Conservation (phyloP, 1,140 invertebrate species). For the Medauroidea extradentata region DNA sequence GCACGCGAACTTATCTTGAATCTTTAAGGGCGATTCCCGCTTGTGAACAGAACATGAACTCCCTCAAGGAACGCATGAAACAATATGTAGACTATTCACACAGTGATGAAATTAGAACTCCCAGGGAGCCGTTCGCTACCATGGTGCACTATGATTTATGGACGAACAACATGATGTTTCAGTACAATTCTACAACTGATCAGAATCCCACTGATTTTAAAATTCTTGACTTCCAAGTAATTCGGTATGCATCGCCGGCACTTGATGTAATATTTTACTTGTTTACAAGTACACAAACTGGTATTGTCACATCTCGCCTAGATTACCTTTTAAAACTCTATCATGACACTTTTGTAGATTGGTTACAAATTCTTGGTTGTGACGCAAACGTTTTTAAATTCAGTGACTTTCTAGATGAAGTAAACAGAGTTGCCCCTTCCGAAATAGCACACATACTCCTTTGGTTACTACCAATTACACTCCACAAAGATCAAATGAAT, state of each 20-base stretch:
- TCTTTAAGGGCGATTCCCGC: not conserved
- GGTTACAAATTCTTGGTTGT: not conserved
- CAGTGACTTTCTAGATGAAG: not conserved
- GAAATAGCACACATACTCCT: conserved; percentile 2
- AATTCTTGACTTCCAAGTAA: conserved; percentile 13
- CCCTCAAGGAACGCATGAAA: not conserved
- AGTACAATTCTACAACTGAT: not conserved
- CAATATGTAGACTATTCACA: not conserved
- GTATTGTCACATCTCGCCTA: not conserved
- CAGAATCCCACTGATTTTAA: not conserved
- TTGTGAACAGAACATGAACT: not conserved
- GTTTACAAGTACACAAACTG: conserved; percentile 1
- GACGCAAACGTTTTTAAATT: not conserved
- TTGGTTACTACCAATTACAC: not conserved
- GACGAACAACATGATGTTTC: conserved; percentile 15
- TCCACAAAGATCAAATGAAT: not conserved
- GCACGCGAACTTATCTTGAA: not conserved
- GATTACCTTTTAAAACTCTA: conserved; percentile 4
- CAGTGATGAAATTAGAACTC: not conserved
- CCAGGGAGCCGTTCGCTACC: conserved; percentile 13
- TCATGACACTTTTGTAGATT: conserved; percentile 1
- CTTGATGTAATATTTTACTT: conserved; percentile 9
- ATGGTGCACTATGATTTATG: conserved; percentile 14
- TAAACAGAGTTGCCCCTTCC: conserved; percentile 1
- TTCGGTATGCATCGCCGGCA: conserved; percentile 6